Base-by-base conservation (phyloP, 2,113 vertebrate genomes). In the Brachirus orientalis region DNA sequence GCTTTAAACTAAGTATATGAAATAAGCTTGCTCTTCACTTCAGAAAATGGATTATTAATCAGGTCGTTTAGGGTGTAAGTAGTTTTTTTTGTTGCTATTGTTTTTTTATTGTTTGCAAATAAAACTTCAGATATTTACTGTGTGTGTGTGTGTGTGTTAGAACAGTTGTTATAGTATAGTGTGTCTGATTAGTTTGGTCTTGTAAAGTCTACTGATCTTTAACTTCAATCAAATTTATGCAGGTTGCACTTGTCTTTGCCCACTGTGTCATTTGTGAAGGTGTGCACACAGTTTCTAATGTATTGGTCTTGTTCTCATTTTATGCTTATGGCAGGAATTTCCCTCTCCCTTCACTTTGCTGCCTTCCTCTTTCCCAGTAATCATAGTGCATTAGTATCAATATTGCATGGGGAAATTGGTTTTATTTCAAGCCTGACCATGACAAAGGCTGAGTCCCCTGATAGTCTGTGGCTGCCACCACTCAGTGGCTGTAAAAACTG, bases 301-400 rank as follows among this genome's bases (percentile, higher is more conserved):
- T 19, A 18, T 36, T 41, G 45, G 43, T 44, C 57, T 58, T 53
- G 35, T 19, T 78, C 70, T 80, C 51, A 80, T 84, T 82, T 82
- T 63, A 84, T 69, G 68, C 68, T 73, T 54, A 72, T 77, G 68
- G 20, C 3, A 14, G 71, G 52, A 61, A 78, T 72, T 70, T 67
- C 46, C 48, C 68, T 78, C 67, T 55, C 57, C 12, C 16, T 46
- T 69, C 62, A 60, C 66, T 68, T 68, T 9, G 14, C 46, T 40
- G 60, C 75, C 70, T 57, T 67, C 72, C 75, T 77, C 64, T 69
- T 28, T 75, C 60, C 72, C 63, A 52, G 64, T 74, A 77, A 88
- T 86, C 61, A n/a, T 85, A 80, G 73, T 71, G 64, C 84, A 77
- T 90, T 83, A 78, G 62, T 83, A 80, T 83, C 75, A 79, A 72